Evolutionary conservation across 2,797 vertebrate species (phyloP), one percentile per base, ranked within the genome.

Genomic region (Hyperoplus lanceolatus): DNA sequence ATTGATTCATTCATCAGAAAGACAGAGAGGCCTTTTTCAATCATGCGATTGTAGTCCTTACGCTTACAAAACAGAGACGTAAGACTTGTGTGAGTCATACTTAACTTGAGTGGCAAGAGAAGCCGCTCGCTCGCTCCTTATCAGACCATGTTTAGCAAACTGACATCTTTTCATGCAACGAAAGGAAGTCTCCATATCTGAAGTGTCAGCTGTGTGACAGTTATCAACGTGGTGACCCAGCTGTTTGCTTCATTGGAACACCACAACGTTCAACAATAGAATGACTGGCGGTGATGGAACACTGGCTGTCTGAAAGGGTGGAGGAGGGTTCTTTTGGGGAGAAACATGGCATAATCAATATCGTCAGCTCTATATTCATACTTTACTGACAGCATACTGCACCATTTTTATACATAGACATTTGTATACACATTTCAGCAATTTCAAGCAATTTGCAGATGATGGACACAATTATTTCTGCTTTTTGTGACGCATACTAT

Each of bases 121-220:
- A 21, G 39, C 63, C 4, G 41, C 41, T 36, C 38, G n/a, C 13
- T 45, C 66, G 8, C 4, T 43, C 7, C 16, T 61, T 77, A 75
- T 85, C 61, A 65, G 41, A 67, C 15, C 38, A 41, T 57, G 61
- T 76, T 75, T 72, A 12, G 50, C 64, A 77, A 57, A 51, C 41
- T 73, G 18, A 9, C 7, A 49, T 67, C 6, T n/a, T 51, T 63
- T 61, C 7, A 8, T 13, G 10, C 1, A 49, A 65, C 45, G 12
- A 73, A 61, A 82, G 82, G 77, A 92, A 86, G 65, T 79, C 6
- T 55, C 56, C 0, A 6, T 60, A 77, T 80, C 81, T 66, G 48
- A 75, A 7, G 18, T 65, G 75, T 70, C 69, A 84, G 4, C 3
- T 63, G 14, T 29, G 29, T 29, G 29, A 3, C 29, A 29, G 29